A percentile compares a stretch with the other conserved stretches of the same genome.
phyloP scores from a whole-genome alignment of 2,113 vertebrate genomes.

The Nicator chloris region DNA sequence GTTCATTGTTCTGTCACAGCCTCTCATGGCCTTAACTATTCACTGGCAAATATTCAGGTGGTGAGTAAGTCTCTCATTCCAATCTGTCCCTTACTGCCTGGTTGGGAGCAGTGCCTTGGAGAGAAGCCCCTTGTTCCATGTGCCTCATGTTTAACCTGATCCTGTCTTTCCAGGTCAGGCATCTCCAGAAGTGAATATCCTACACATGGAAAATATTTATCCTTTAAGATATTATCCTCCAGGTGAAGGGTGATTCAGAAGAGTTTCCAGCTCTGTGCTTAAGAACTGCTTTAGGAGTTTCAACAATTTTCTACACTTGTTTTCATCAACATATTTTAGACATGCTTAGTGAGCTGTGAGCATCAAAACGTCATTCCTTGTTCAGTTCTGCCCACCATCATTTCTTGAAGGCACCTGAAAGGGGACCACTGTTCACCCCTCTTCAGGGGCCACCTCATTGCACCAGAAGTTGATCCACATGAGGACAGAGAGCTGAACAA shows the following conservation, averaged over 20 bases:
- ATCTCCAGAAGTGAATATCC: neutral
- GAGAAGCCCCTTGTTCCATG: neutral
- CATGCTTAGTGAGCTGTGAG: neutral
- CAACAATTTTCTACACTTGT: neutral
- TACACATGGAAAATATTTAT: neutral
- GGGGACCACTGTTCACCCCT: neutral
- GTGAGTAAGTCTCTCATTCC: neutral
- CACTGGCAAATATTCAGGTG: neutral
- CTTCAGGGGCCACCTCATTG: neutral
- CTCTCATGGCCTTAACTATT: neutral
- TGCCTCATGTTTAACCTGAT: neutral
- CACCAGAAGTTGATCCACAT: neutral
- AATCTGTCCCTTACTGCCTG: neutral
- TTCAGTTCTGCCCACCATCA: neutral
- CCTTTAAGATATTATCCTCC: neutral
- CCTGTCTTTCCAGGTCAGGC: neutral
- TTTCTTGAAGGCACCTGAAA: neutral
- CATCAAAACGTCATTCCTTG: neutral
- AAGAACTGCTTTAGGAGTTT: neutral
- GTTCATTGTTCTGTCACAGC: neutral
- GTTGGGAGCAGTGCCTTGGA: neutral
- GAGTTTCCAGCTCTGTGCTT: neutral
- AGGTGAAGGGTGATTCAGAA: neutral
- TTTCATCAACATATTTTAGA: neutral
- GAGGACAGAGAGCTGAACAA: neutral